Conservation (phyloP, 2,113 vertebrate genomes). For the Poecilia latipinna region DNA sequence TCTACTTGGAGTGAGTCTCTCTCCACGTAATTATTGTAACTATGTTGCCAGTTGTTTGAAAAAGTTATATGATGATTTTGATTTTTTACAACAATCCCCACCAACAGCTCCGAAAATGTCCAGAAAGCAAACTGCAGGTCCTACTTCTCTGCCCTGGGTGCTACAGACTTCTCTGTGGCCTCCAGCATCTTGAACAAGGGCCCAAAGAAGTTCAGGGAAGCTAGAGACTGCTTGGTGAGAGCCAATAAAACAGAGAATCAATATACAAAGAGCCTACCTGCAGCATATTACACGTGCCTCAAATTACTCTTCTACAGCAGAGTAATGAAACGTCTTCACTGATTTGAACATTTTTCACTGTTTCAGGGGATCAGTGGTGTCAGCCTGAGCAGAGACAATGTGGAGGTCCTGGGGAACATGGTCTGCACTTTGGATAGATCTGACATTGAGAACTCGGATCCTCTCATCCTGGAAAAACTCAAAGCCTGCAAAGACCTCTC, state of each 20-base stretch:
- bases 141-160: slow-evolving; percentile 32
- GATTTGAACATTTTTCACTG: not conserved
- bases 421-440: too few species aligned
- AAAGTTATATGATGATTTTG: not conserved
- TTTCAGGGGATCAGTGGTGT: slow-evolving; percentile 59
- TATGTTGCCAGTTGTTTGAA: not conserved
- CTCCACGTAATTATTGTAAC: not conserved
- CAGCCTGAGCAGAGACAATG: slow-evolving; percentile 51
- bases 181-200: slow-evolving; percentile 52
- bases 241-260: not conserved
- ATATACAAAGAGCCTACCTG: not conserved
- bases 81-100: slow-evolving; percentile 47
- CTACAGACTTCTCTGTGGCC: slow-evolving; percentile 61
- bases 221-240: slow-evolving; percentile 62
- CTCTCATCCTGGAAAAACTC: slow-evolving; percentile 69
- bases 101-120: slow-evolving; percentile 4
- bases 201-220: slow-evolving; percentile 37
- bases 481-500: slow-evolving; percentile 68
- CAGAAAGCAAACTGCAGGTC: too few species aligned
- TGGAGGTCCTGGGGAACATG: slow-evolving; percentile 26
- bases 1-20: slow-evolving; percentile 70
- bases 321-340: not conserved
- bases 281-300: not conserved
- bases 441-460: slow-evolving; percentile 64
- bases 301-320: not conserved